Conservation (phyloP, 2,113 vertebrate genomes). For the Phrynosoma platyrhinos region DNA sequence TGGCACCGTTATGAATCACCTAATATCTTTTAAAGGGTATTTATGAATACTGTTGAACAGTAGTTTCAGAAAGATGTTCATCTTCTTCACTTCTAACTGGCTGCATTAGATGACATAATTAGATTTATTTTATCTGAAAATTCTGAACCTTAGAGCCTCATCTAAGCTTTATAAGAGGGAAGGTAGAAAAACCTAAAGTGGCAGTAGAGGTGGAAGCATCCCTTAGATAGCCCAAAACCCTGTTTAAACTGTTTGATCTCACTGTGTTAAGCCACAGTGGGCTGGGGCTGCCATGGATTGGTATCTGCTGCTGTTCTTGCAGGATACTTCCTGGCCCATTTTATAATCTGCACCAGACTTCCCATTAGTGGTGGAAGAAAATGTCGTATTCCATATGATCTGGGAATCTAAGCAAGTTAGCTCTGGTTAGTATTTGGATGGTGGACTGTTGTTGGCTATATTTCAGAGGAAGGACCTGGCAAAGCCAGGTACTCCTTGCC, state of each 20-base stretch:
- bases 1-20: conserved; percentile 7
- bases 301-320: not conserved
- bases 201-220: not conserved
- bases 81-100: not conserved
- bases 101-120: not conserved
- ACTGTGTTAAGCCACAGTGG: not conserved
- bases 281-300: not conserved
- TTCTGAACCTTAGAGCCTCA: not conserved
- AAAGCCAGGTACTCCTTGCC: too few relatives aligned
- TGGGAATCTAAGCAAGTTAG: too few relatives aligned
- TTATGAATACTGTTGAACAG: conserved; percentile 6
- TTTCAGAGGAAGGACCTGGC: too few relatives aligned
- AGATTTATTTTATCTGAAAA: not conserved
- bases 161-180: not conserved
- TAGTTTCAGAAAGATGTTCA: not conserved
- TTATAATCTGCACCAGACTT: not conserved
- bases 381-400: not conserved
- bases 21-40: conserved; percentile 1
- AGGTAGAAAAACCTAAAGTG: not conserved
- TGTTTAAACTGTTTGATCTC: not conserved
- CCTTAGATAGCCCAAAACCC: not conserved
- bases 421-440: too few relatives aligned
- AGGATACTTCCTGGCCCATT: not conserved
- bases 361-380: not conserved
- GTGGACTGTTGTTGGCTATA: too few relatives aligned